These are phyloP conservation scores for Crotalus horridus DNA, from an alignment of 2,113 vertebrate species.

Conservation along the genomic window DNA sequence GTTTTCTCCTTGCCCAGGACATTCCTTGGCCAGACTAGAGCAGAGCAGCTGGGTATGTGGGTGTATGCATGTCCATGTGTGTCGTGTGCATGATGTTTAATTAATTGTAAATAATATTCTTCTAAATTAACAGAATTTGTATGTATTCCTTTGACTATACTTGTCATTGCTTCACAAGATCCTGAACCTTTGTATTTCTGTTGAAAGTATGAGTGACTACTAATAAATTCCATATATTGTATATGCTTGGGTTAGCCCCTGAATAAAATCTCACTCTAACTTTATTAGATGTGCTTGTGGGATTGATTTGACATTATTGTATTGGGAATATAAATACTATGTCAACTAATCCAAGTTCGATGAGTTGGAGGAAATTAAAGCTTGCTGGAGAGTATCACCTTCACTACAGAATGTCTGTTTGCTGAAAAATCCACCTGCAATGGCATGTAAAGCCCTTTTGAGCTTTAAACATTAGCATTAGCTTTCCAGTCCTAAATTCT, in stretches of 20 bases:
- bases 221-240: constrained; percentile 31
- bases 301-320: constrained; percentile 55
- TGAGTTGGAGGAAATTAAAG: constrained; percentile 40
- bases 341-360: constrained; percentile 47
- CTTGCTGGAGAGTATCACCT: background rate
- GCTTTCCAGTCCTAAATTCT: background rate
- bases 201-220: background rate
- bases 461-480: constrained; percentile 19
- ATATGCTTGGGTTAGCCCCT: constrained; percentile 62
- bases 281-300: constrained; percentile 57
- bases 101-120: background rate
- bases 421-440: constrained; percentile 27
- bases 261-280: constrained; percentile 58
- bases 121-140: background rate
- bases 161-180: background rate
- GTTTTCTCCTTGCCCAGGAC: background rate
- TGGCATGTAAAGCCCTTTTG: constrained; percentile 59
- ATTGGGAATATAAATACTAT: constrained; percentile 63
- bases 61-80: background rate
- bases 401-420: constrained; percentile 32
- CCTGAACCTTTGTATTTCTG: background rate
- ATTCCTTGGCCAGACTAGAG: background rate
- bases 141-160: background rate
- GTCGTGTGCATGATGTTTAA: background rate
- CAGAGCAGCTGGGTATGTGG: background rate